A percentile compares a stretch with the other conserved stretches of the same genome.
These are phyloP conservation scores for Eristalinus aeneus DNA, from an alignment of 2,888 invertebrate species.

Conservation along the genomic window DNA sequence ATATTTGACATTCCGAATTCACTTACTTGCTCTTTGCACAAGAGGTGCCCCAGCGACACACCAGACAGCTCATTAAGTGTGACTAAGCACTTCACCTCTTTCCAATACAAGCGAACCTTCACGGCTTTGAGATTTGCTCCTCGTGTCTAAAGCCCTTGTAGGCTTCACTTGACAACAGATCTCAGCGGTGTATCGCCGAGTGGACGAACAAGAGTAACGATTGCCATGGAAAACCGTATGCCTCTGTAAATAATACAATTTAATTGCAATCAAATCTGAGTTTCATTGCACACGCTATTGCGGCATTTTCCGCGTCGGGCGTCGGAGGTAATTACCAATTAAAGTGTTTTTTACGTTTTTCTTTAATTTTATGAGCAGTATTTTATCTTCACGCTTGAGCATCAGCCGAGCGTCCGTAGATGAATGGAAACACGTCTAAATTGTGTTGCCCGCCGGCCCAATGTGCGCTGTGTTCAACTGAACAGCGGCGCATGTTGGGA, in stretches of 20 bases:
- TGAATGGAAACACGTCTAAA: neutral
- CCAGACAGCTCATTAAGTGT: no score
- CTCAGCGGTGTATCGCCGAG: neutral
- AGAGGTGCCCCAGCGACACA: no score
- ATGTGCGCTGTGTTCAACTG: neutral
- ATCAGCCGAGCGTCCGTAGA: neutral
- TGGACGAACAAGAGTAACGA: neutral
- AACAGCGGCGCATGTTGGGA: neutral
- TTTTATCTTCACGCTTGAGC: neutral
- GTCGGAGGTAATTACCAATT: slow-evolving; percentile 20
- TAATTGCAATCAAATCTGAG: slow-evolving; percentile 14
- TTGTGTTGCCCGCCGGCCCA: neutral
- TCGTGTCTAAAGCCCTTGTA: neutral
- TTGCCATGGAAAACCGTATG: neutral
- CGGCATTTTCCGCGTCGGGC: slow-evolving; percentile 28
- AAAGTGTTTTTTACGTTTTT: neutral
- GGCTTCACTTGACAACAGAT: neutral
- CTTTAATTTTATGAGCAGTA: neutral
- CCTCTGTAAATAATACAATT: neutral
- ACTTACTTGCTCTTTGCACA: no score
- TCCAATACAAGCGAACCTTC: neutral
- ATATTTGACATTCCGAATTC: no score
- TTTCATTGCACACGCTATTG: slow-evolving; percentile 22
- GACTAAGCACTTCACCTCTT: no score
- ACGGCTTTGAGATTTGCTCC: neutral